These are phyloP conservation scores for Corvus moneduloides DNA, from an alignment of 2,113 vertebrate species.

Conservation along the genomic window DNA sequence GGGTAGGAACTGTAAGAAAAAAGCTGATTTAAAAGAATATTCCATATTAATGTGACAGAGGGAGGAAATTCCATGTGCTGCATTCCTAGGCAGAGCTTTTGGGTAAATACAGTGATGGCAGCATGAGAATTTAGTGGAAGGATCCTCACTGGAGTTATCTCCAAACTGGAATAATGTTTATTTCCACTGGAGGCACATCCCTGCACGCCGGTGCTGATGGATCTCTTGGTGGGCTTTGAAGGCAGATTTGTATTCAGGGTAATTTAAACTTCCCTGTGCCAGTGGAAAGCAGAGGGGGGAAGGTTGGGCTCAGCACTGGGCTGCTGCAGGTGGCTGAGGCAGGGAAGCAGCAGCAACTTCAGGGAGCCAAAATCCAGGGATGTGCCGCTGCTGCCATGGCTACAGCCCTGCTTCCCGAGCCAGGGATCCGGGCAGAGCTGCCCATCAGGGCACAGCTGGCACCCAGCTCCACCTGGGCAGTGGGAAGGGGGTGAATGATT, in stretches of 20 bases:
- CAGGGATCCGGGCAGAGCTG: background rate
- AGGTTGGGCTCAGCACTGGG: background rate
- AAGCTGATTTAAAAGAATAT: background rate
- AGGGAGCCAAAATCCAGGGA: background rate
- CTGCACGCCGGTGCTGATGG: accelerated
- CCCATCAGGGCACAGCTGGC: background rate
- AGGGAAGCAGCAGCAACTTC: background rate
- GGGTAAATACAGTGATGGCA: background rate
- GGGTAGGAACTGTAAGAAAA: background rate
- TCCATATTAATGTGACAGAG: accelerated
- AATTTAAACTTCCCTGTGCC: background rate
- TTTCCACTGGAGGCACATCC: background rate
- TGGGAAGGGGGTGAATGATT: background rate
- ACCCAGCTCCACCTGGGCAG: background rate
- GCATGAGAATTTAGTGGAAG: background rate
- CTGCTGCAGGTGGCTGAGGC: background rate
- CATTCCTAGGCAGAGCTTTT: background rate
- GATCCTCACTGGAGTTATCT: background rate
- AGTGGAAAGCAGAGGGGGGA: background rate
- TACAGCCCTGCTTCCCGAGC: background rate
- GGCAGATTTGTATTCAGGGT: background rate
- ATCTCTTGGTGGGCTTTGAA: background rate
- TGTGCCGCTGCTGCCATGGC: background rate
- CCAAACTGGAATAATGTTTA: accelerated
- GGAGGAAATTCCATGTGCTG: background rate